Evolutionary conservation across 2,888 invertebrate genomes (phyloP).

Genomic region (Strigamia crassipes): DNA sequence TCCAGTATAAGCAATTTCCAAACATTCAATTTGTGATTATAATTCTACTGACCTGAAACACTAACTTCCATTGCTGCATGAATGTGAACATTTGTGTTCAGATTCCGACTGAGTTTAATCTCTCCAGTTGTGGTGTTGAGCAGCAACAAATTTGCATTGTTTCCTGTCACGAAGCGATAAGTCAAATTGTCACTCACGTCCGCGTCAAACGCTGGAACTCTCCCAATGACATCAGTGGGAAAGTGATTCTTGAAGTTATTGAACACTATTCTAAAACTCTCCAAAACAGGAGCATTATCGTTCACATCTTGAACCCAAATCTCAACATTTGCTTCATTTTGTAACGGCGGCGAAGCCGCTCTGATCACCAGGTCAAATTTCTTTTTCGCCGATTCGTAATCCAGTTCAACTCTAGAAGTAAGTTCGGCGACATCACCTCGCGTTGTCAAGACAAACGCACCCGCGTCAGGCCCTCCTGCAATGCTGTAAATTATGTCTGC

Average conservation of each 20-base stretch:
- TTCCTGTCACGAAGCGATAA: conserved; percentile 85
- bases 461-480: conserved; percentile 71
- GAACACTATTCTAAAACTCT: conserved; percentile 88
- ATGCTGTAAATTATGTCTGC: conserved; percentile 93
- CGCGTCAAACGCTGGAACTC: conserved; percentile 90
- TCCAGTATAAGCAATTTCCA: too few relatives aligned
- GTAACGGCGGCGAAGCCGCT: conserved; percentile 86
- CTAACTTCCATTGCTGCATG: conserved; percentile 91
- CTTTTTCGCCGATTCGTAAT: conserved; percentile 93
- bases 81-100: conserved; percentile 94
- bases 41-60: conserved; percentile 84
- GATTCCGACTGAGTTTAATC: conserved; percentile 83
- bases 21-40: too few relatives aligned
- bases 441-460: conserved; percentile 53
- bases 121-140: conserved; percentile 83
- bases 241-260: conserved; percentile 95
- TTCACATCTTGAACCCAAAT: conserved; percentile 91
- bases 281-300: conserved; percentile 89
- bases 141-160: conserved; percentile 86
- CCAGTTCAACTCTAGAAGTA: conserved; percentile 85
- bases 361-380: conserved; percentile 84
- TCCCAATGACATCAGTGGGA: conserved; percentile 87
- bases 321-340: conserved; percentile 86
- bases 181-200: conserved; percentile 85
- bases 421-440: conserved; percentile 78